Percentiles rank a stretch among this genome's conserved stretches.
phyloP scores from a whole-genome alignment of 2,888 invertebrate species.

The Diaprepes abbreviatus region DNA sequence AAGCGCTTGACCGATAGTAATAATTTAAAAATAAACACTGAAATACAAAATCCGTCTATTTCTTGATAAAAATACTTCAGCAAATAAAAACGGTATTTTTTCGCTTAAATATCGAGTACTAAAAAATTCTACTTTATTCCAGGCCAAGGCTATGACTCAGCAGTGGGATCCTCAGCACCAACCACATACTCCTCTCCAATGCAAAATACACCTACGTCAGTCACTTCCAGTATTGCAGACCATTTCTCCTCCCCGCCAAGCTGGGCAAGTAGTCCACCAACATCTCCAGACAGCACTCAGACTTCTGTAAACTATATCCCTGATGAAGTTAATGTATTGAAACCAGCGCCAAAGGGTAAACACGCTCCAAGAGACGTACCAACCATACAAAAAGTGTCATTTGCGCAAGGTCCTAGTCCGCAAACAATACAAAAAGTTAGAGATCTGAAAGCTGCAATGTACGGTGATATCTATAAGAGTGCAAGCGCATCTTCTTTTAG shows the following conservation, averaged over 20 bases:
- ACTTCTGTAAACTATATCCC: constrained; percentile 72
- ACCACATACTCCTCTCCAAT: constrained; percentile 71
- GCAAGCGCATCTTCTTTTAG: constrained; percentile 40
- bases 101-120: no score
- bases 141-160: constrained; percentile 71
- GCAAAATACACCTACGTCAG: constrained; percentile 66
- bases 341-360: constrained; percentile 57
- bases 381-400: constrained; percentile 72
- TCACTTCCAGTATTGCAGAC: constrained; percentile 64
- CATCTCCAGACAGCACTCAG: constrained; percentile 71
- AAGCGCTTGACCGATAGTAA: no score
- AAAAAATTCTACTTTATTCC: no score
- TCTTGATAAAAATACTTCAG: no score
- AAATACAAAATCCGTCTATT: no score
- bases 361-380: constrained; percentile 58
- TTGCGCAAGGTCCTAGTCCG: constrained; percentile 69
- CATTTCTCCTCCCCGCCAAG: constrained; percentile 71
- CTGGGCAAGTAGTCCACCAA: constrained; percentile 73
- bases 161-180: constrained; percentile 74
- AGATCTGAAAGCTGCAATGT: constrained; percentile 43
- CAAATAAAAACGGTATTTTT: no score
- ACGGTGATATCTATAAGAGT: constrained; percentile 49
- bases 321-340: constrained; percentile 63
- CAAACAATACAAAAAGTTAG: constrained; percentile 67
- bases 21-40: no score